Evolutionary conservation across 92 coral and sea anemone species (phyloP).

Genomic region (Zoanthus gigantus): DNA sequence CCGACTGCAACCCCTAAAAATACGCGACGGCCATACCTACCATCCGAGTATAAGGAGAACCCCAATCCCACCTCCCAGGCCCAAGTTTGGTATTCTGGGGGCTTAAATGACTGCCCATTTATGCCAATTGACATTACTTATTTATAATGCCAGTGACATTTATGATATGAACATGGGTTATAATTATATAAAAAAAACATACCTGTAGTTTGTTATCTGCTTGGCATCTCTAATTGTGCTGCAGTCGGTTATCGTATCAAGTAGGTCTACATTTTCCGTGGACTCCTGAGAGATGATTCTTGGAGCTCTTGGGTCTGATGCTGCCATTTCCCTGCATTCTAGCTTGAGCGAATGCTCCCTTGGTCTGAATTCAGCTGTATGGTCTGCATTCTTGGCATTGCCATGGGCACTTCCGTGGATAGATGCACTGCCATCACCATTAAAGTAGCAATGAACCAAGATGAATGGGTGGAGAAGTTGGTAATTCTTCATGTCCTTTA

Average conservation of each 20-base stretch:
- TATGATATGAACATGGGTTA: neutral
- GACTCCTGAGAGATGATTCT: constrained; percentile 40
- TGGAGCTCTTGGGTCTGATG: constrained; percentile 36
- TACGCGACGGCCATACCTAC: too few relatives aligned
- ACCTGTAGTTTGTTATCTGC: constrained; percentile 52
- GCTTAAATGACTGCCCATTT: too few relatives aligned
- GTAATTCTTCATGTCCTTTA: constrained; percentile 47
- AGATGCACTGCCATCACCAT: neutral
- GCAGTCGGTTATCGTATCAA: constrained; percentile 27
- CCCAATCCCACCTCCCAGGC: too few relatives aligned
- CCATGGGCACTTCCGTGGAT: constrained; percentile 40
- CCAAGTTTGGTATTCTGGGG: too few relatives aligned
- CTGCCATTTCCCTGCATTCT: constrained; percentile 45
- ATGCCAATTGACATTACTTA: too few relatives aligned
- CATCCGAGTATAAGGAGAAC: too few relatives aligned
- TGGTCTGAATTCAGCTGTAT: constrained; percentile 33
- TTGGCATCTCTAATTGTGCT: constrained; percentile 41
- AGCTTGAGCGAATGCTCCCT: constrained; percentile 50
- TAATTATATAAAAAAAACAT: neutral
- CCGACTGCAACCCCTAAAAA: too few relatives aligned
- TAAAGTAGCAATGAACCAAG: constrained; percentile 34
- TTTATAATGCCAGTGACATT: too few relatives aligned
- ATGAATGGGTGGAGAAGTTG: constrained; percentile 9
- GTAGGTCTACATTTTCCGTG: constrained; percentile 34
- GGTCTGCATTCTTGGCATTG: constrained; percentile 13